A percentile compares a stretch with the other conserved stretches of the same genome.
Conservation (phyloP, 2,797 vertebrate species). For the Clarias laeviceps region DNA sequence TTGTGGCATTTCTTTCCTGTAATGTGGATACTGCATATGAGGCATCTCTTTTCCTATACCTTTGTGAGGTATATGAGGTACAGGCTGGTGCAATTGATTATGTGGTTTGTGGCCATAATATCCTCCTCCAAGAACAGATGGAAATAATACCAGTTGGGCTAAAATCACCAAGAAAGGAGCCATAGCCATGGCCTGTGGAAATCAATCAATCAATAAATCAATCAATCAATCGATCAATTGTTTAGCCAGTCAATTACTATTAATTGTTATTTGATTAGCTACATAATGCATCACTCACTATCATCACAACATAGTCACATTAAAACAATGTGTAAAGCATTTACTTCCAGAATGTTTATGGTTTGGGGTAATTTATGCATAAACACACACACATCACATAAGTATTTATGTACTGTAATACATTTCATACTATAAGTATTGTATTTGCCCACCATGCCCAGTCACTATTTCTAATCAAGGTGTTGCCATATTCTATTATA, state of each 20-base stretch:
- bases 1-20: conserved; percentile 90
- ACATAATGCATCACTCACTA: neutral
- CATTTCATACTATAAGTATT: no score
- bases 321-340: neutral
- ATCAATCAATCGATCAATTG: neutral
- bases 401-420: neutral
- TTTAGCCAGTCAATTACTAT: neutral
- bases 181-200: conserved; percentile 72
- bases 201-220: conserved; percentile 12
- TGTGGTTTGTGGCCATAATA: conserved; percentile 94
- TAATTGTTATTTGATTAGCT: neutral
- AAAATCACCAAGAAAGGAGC: conserved; percentile 74
- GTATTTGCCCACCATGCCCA: neutral
- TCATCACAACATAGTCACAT: neutral
- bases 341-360: neutral
- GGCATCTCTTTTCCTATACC: conserved; percentile 87
- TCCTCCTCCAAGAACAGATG: conserved; percentile 78
- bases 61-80: conserved; percentile 90
- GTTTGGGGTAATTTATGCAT: no score
- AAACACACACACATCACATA: neutral
- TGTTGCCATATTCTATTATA: neutral
- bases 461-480: neutral
- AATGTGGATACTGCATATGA: conserved; percentile 89
- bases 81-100: conserved; percentile 86
- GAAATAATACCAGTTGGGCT: conserved; percentile 76